Conservation (phyloP, 2,113 vertebrate genomes). For the Ancistrus triradiatus region DNA sequence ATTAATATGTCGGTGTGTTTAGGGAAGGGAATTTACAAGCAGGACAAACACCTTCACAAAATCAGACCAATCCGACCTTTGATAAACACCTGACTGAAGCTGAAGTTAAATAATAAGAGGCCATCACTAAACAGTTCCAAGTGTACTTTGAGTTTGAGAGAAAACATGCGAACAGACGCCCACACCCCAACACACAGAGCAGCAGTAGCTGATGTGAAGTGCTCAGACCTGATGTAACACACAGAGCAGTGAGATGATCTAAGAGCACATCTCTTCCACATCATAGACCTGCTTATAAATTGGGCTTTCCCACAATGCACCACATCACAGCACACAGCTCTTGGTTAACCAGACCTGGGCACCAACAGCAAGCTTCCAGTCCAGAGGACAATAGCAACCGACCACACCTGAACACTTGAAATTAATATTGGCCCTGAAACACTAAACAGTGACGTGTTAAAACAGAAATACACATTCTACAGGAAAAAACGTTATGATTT, state of each 20-base stretch:
- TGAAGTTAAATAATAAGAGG: too few relatives aligned
- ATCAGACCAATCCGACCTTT: too few relatives aligned
- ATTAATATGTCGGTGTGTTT: too few relatives aligned
- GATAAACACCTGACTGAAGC: too few relatives aligned
- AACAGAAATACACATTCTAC: too few relatives aligned
- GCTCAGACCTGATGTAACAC: neutral
- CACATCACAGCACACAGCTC: conserved; percentile 32
- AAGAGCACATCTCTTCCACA: conserved; percentile 6
- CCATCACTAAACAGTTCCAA: neutral
- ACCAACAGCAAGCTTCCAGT: conserved; percentile 1
- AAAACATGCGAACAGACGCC: too few relatives aligned
- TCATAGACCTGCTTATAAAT: conserved; percentile 10
- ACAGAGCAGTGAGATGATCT: neutral
- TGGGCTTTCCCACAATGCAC: conserved; percentile 29
- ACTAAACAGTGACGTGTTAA: too few relatives aligned
- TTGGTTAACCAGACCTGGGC: conserved; percentile 28
- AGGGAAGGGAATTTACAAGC: too few relatives aligned
- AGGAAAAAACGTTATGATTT: too few relatives aligned
- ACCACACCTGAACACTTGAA: conserved; percentile 22
- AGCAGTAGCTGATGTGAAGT: conserved; percentile 6
- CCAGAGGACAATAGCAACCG: conserved; percentile 1
- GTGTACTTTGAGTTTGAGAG: neutral
- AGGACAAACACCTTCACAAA: too few relatives aligned
- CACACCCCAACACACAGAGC: too few relatives aligned
- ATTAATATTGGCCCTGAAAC: too few relatives aligned